Conservation (phyloP, 2,888 invertebrate species). For the Smittia aterrima region DNA sequence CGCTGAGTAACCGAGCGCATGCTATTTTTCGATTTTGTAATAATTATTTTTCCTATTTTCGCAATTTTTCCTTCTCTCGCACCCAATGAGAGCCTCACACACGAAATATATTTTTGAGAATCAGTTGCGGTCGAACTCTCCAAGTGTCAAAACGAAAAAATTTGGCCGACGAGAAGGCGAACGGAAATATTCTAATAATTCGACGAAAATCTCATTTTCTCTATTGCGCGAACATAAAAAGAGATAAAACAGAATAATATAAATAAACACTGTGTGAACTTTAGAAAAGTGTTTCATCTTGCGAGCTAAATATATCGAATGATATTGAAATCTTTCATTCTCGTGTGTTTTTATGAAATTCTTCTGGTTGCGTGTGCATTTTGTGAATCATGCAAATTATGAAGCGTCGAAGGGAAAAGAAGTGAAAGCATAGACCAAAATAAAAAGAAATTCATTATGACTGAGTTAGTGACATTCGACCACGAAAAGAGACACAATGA, state of each 20-base stretch:
- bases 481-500: background rate
- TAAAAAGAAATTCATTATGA: background rate
- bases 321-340: background rate
- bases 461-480: background rate
- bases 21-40: background rate
- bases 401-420: background rate
- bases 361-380: no score
- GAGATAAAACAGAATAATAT: background rate
- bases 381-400: no score
- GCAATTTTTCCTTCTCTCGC: background rate
- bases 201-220: background rate
- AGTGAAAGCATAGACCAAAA: background rate
- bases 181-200: background rate
- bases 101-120: background rate
- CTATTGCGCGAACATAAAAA: background rate
- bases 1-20: no score
- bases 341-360: background rate
- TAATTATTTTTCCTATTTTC: slow-evolving; percentile 3
- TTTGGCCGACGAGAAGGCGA: background rate
- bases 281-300: background rate
- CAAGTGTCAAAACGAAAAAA: slow-evolving; percentile 14
- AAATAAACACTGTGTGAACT: slow-evolving; percentile 4
- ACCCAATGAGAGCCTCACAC: background rate
- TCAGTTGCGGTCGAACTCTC: slow-evolving; percentile 22
- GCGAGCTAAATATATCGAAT: background rate